phyloP scores from a whole-genome alignment of 2,113 vertebrate genomes.

The Crypturellus undulatus region DNA sequence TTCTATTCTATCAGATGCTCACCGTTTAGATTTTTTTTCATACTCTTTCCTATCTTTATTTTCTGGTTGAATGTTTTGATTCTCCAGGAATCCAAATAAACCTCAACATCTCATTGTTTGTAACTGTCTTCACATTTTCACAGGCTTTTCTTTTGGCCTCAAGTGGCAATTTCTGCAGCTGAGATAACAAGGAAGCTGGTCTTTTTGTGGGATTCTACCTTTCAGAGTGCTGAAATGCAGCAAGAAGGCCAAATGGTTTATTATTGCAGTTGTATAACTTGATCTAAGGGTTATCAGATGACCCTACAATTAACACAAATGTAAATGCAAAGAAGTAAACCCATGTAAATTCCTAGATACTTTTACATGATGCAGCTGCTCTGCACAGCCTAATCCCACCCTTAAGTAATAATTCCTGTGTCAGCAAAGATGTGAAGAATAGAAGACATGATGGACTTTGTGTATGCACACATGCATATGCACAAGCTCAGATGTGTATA shows the following conservation, averaged over 20 bases:
- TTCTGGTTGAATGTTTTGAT: neutral
- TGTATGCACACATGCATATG: neutral
- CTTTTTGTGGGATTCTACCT: neutral
- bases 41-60: neutral
- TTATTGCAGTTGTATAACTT: neutral
- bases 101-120: neutral
- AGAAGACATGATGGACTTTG: neutral
- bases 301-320: neutral
- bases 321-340: neutral
- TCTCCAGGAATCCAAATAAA: conserved; percentile 2
- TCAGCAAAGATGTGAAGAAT: neutral
- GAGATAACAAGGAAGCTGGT: neutral
- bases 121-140: neutral
- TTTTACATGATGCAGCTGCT: neutral
- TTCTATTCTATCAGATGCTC: neutral
- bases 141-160: conserved; percentile 9
- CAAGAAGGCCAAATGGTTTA: neutral
- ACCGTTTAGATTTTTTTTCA: neutral
- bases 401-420: neutral
- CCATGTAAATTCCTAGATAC: neutral
- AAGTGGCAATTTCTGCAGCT: neutral
- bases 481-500: neutral
- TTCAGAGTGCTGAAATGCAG: neutral
- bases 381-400: neutral
- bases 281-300: neutral